phyloP scores from a whole-genome alignment of 1,140 invertebrate genomes.

The Pseudachorutes palmiensis region DNA sequence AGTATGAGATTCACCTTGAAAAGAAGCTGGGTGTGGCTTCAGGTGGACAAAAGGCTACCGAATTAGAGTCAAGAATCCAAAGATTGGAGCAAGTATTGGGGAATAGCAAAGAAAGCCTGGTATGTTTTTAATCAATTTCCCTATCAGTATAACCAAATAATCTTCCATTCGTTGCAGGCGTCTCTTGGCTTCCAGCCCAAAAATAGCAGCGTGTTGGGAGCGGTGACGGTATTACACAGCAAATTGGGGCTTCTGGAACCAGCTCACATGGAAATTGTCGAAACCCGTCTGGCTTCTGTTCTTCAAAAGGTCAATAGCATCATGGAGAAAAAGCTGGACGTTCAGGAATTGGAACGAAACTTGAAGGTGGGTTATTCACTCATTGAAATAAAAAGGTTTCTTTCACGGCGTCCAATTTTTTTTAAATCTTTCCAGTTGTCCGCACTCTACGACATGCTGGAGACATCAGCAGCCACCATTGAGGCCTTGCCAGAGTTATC shows the following conservation, averaged over 20 bases:
- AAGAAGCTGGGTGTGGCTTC: not conserved
- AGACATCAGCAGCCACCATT: conserved; percentile 33
- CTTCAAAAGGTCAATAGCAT: conserved; percentile 48
- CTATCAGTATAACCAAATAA: not conserved
- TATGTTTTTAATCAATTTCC: conserved; percentile 20
- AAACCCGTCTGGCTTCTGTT: conserved; percentile 46
- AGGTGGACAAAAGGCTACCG: conserved; percentile 20
- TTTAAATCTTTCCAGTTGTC: conserved; percentile 30
- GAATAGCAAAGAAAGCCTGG: conserved; percentile 26
- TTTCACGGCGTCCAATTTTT: not conserved
- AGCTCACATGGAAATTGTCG: conserved; percentile 48
- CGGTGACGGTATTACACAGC: conserved; percentile 46
- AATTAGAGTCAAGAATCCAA: conserved; percentile 44
- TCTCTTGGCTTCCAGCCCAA: conserved; percentile 41
- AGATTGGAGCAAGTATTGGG: conserved; percentile 49
- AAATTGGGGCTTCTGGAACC: conserved; percentile 49
- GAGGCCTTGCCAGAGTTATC: conserved; percentile 33
- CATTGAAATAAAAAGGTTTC: not conserved
- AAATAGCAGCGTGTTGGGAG: conserved; percentile 45
- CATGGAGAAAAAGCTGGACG: conserved; percentile 45
- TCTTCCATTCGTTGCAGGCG: conserved; percentile 34
- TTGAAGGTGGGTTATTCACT: conserved; percentile 28
- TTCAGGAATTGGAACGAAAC: conserved; percentile 37
- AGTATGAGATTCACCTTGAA: conserved; percentile 26
- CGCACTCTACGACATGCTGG: conserved; percentile 36